Percentiles rank a stretch among this genome's conserved stretches.
Conservation (phyloP, 2,113 vertebrate species). For the Ariopsis seemanni region DNA sequence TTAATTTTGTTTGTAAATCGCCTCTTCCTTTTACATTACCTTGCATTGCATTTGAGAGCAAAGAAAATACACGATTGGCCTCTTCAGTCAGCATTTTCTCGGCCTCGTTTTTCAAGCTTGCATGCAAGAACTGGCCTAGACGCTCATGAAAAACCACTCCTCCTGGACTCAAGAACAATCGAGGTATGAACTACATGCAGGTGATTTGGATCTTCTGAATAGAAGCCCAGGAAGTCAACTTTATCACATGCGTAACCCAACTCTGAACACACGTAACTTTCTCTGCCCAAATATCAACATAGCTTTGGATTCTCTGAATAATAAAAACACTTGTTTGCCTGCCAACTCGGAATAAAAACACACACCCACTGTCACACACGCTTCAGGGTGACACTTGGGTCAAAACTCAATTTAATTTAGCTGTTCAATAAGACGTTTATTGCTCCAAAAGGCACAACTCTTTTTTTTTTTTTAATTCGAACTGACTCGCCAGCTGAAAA, state of each 20-base stretch:
- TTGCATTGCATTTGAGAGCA: not conserved
- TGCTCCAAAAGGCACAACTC: not conserved
- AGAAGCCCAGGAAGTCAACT: not conserved
- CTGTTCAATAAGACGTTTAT: not conserved
- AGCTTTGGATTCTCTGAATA: not conserved
- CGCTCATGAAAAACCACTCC: not conserved
- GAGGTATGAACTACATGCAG: not conserved
- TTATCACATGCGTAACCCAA: not conserved
- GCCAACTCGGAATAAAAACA: not conserved
- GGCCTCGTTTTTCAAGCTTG: not conserved
- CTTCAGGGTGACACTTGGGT: not conserved
- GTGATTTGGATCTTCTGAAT: not conserved
- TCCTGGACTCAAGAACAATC: not conserved
- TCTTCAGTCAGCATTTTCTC: not conserved
- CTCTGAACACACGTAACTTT: not conserved
- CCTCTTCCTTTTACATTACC: not conserved
- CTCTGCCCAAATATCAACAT: not conserved
- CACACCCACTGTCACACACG: not conserved
- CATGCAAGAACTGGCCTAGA: not conserved
- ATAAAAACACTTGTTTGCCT: not conserved
- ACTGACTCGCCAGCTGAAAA: not conserved
- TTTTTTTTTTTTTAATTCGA: not conserved
- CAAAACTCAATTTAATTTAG: slow-evolving; percentile 5
- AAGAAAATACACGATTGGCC: not conserved
- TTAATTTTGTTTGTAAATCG: not conserved